Evolutionary conservation across 1,140 invertebrate genomes (phyloP).

Genomic region (Drosophila pachea): DNA sequence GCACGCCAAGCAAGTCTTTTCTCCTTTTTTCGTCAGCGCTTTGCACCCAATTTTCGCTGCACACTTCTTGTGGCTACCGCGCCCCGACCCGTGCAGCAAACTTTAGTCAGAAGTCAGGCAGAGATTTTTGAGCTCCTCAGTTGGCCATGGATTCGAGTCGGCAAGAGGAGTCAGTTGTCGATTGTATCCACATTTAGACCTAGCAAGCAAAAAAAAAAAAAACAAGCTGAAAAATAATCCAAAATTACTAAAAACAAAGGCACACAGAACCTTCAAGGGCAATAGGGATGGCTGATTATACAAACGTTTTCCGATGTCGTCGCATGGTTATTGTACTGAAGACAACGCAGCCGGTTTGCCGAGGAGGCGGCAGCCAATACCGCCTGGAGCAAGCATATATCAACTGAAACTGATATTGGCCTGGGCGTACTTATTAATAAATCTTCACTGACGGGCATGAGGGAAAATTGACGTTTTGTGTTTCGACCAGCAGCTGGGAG

Average conservation of each 20-base stretch:
- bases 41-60: constrained; percentile 12
- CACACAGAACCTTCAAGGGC: neutral
- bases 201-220: neutral
- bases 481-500: neutral
- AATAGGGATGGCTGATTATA: constrained; percentile 48
- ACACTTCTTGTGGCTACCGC: constrained; percentile 7
- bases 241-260: constrained; percentile 12
- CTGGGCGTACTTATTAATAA: constrained; percentile 29
- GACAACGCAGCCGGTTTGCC: neutral
- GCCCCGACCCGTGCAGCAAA: neutral
- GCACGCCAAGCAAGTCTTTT: constrained; percentile 6
- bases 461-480: constrained; percentile 23
- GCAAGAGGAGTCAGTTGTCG: neutral
- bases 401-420: neutral
- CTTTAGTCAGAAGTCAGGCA: neutral
- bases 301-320: constrained; percentile 51
- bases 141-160: neutral
- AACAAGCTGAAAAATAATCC: neutral
- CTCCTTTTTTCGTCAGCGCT: constrained; percentile 8
- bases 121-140: constrained; percentile 5
- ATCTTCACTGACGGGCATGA: constrained; percentile 1
- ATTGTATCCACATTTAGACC: neutral
- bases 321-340: constrained; percentile 46
- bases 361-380: neutral
- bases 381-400: constrained; percentile 9